Conservation (phyloP, 2,113 vertebrate species). For the Caretta caretta region DNA sequence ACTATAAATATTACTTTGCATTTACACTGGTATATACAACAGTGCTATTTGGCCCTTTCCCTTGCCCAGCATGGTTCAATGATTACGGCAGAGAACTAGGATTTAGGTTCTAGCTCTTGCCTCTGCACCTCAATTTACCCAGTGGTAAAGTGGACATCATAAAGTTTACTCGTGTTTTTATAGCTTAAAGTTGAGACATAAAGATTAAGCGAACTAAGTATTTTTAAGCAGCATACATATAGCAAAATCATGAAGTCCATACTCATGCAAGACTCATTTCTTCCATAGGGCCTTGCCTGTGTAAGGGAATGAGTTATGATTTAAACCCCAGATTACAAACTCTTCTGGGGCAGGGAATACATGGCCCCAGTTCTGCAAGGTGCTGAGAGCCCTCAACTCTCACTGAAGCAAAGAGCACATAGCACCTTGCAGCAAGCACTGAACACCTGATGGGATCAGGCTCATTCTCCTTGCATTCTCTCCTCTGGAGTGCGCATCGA, state of each 20-base stretch:
- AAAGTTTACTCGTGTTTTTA: rapidly evolving
- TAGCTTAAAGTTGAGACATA: background rate
- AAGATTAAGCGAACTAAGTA: background rate
- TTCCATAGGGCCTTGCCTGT: rapidly evolving
- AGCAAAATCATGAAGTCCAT: background rate
- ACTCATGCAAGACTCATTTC: background rate
- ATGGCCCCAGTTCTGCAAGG: background rate
- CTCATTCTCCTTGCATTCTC: background rate
- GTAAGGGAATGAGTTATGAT: background rate
- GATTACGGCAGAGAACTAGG: background rate
- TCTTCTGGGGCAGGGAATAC: background rate
- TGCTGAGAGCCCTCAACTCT: background rate
- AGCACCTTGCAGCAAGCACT: background rate
- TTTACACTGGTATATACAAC: background rate
- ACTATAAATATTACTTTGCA: background rate
- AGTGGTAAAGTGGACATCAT: background rate
- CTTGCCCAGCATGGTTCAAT: background rate
- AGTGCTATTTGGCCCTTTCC: background rate
- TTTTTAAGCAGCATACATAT: background rate
- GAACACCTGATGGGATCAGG: background rate
- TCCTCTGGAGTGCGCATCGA: background rate
- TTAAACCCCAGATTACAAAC: background rate
- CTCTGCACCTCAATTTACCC: background rate
- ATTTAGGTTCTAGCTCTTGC: background rate
- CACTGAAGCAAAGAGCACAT: background rate